Conservation (phyloP, 2,113 vertebrate species). For the Erinaceus europaeus region DNA sequence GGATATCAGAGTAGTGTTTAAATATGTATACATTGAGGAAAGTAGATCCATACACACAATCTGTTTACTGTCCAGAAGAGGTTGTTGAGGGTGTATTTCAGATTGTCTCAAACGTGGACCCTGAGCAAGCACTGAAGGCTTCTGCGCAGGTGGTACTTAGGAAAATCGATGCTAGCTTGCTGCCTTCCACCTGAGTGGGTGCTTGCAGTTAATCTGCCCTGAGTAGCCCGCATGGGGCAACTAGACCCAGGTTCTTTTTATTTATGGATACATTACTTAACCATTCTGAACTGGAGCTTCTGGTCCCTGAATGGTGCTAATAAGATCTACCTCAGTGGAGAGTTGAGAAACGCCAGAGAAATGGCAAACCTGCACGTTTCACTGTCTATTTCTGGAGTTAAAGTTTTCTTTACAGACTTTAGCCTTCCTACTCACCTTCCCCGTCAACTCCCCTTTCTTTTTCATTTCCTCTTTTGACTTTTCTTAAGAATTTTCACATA, state of each 20-base stretch:
- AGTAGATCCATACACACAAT: not conserved
- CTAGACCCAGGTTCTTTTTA: not conserved
- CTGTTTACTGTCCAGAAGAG: not conserved
- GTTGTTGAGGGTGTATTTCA: not conserved
- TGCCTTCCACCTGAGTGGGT: not conserved
- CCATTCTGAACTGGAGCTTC: not conserved
- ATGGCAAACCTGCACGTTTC: not conserved
- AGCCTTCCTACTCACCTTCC: not conserved
- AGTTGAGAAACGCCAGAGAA: not conserved
- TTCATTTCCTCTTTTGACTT: not conserved
- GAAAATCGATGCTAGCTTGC: conserved; percentile 14
- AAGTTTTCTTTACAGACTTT: not conserved
- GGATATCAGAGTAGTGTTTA: not conserved
- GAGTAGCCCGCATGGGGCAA: not conserved
- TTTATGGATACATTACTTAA: not conserved
- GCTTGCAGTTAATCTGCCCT: not conserved
- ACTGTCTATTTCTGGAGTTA: not conserved
- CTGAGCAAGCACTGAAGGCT: not conserved
- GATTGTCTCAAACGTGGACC: not conserved
- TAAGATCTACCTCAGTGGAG: not conserved
- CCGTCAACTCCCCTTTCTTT: not conserved
- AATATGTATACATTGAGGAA: not conserved
- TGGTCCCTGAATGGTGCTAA: not conserved
- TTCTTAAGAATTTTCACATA: not conserved
- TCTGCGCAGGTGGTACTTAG: not conserved